These are phyloP conservation scores for Mellivora capensis DNA, from an alignment of 2,113 vertebrate genomes.

Conservation along the genomic window DNA sequence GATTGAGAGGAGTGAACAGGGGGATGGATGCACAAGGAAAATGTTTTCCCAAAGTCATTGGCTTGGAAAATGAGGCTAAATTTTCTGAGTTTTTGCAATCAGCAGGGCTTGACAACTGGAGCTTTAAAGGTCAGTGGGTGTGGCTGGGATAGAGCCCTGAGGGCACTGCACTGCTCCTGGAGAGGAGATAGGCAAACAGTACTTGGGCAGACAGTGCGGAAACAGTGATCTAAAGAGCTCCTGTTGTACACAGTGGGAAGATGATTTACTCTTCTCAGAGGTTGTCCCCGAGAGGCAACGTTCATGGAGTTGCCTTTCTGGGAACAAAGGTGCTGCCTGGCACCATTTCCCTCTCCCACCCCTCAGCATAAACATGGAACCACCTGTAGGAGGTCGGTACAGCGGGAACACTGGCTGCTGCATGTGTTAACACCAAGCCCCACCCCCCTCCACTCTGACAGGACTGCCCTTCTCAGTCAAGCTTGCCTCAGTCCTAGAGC, in stretches of 20 bases:
- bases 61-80: no score
- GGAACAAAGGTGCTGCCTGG: neutral
- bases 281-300: neutral
- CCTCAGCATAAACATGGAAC: neutral
- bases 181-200: neutral
- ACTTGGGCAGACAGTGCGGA: neutral
- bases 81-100: no score
- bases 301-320: neutral
- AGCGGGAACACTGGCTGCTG: neutral
- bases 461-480: neutral
- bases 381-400: neutral
- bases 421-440: neutral
- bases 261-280: neutral
- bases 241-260: neutral
- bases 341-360: neutral
- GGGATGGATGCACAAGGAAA: neutral
- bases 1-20: neutral
- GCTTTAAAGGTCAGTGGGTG: neutral
- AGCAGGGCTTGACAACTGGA: neutral
- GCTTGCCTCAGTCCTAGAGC: neutral
- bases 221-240: neutral
- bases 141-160: neutral
- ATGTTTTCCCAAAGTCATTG: neutral
- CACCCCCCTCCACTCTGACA: neutral
- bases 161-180: neutral